Conservation (phyloP, 2,113 vertebrate genomes). For the Bombycilla garrulus region DNA sequence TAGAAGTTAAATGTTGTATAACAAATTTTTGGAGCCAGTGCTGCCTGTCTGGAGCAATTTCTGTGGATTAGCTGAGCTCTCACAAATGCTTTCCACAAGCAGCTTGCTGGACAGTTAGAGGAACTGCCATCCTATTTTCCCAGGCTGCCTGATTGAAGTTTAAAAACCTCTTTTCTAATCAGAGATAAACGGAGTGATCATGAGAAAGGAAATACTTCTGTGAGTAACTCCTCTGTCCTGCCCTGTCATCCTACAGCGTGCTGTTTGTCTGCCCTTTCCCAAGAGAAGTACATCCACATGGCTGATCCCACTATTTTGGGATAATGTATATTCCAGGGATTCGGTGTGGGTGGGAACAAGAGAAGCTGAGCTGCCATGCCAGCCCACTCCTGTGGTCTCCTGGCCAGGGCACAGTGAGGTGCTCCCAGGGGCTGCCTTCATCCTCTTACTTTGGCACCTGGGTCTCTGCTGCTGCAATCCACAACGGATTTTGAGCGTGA, state of each 20-base stretch:
- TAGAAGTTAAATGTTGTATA: neutral
- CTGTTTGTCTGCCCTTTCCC: slow-evolving; percentile 47
- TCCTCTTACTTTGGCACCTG: neutral
- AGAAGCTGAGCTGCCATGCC: neutral
- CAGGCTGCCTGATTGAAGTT: slow-evolving; percentile 7
- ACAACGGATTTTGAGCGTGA: neutral
- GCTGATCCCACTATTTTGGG: neutral
- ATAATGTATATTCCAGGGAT: neutral
- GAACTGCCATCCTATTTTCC: neutral
- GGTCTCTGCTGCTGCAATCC: neutral
- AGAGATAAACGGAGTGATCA: slow-evolving; percentile 43
- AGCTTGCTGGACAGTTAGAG: neutral
- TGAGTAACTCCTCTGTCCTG: slow-evolving; percentile 22
- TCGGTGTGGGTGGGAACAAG: neutral
- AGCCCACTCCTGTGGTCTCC: fast-evolving
- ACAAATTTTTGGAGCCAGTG: neutral
- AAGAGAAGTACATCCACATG: neutral
- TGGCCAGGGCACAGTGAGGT: neutral
- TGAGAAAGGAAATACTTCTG: slow-evolving; percentile 58
- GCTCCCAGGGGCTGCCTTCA: neutral
- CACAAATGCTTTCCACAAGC: neutral
- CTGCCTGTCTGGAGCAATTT: neutral
- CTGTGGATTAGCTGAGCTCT: neutral
- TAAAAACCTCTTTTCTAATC: neutral
- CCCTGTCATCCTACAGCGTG: neutral